Evolutionary conservation across 2,888 invertebrate species (phyloP), one percentile per base, ranked within the genome.

Genomic region (Acanthosepion pharaonis): DNA sequence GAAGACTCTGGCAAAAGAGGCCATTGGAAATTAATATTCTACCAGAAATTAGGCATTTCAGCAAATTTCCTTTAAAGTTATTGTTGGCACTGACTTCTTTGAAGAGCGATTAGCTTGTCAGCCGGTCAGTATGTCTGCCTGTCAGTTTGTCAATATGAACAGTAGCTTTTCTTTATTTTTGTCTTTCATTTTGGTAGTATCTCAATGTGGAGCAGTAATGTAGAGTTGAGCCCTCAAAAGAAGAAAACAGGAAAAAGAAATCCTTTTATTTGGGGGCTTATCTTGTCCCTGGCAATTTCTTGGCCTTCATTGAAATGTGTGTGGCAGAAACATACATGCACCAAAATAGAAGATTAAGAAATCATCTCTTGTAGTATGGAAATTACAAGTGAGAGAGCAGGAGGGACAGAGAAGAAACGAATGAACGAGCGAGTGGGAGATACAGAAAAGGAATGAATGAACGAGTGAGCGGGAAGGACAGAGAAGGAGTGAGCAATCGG

Each of bases 1-100:
- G 78, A 78, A 78, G 78, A 78, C n/a, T 33, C n/a, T 78, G 78
- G 78, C 78, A 78, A 78, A 78, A 78, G 78, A n/a, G 78, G 78
- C n/a, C 78, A 78, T 78, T 78, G 78, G 78, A 78, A 78, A 78
- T 78, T 78, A 78, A 78, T 78, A 78, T n/a, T 78, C 78, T 78
- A 33, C n/a, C 78, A 33, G 78, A 78, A 78, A 78, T 78, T n/a
- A n/a, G 78, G 78, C 78, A 78, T 78, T 78, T 78, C 78, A 78
- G 78, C 78, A 78, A 78, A 78, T 78, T 78, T n/a, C 78, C 78
- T 78, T 78, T 78, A 78, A 78, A 78, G 78, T n/a, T 33, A 78
- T 78, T 78, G 78, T 78, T 33, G n/a, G 78, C n/a, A 78, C n/a
- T n/a, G 78, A 78, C n/a, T 78, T 78, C 78, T 78, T 78, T 78